These are phyloP conservation scores for Nesospiza acunhae DNA, from an alignment of 2,113 vertebrate species.

Conservation along the genomic window DNA sequence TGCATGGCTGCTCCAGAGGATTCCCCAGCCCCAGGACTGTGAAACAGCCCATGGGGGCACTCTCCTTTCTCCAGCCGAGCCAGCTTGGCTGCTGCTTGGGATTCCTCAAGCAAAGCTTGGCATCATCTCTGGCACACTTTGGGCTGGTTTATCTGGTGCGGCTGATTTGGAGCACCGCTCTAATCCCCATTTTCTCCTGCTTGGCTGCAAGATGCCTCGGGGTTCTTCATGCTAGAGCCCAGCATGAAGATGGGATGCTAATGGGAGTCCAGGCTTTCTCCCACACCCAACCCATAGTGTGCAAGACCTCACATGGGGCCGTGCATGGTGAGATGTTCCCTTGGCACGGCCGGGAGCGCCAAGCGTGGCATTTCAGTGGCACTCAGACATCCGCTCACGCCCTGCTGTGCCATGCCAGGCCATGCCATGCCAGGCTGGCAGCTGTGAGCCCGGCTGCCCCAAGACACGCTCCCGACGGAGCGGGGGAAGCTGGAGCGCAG, in stretches of 20 bases:
- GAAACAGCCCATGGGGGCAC: neutral
- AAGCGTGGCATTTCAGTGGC: neutral
- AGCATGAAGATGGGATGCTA: neutral
- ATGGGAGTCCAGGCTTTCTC: neutral
- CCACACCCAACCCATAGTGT: neutral
- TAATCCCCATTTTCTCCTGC: neutral
- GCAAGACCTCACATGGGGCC: fast-evolving
- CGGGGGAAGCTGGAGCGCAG: fast-evolving
- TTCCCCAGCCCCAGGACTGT: neutral
- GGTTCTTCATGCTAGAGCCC: neutral
- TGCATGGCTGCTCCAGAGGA: neutral
- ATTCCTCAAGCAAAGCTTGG: conserved; percentile 38
- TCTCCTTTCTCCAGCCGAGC: neutral
- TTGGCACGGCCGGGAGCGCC: neutral
- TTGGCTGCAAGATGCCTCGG: neutral
- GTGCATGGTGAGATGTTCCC: neutral
- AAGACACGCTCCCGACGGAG: fast-evolving
- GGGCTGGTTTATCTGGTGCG: conserved; percentile 25
- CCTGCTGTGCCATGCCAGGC: neutral
- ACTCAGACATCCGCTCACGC: neutral
- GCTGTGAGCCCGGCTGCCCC: neutral
- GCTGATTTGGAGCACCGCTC: neutral
- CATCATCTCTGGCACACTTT: neutral
- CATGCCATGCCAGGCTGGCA: neutral
- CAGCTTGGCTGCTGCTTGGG: conserved; percentile 6